These are phyloP conservation scores for Argynnis bischoffii DNA, from an alignment of 2,888 invertebrate species.

Conservation along the genomic window DNA sequence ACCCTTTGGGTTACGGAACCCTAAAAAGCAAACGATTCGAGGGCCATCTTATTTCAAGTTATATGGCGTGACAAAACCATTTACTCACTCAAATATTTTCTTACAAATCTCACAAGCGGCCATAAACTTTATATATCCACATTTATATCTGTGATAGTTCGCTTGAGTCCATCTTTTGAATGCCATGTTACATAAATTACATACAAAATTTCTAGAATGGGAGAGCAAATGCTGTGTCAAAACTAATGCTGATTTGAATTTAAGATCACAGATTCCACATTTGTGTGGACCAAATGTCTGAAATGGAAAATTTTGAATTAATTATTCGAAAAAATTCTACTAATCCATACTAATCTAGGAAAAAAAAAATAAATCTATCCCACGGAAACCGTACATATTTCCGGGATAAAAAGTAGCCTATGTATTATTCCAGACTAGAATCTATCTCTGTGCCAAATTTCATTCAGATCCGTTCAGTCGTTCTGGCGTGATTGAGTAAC, in stretches of 20 bases:
- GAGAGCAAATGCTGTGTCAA: constrained; percentile 37
- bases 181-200: constrained; percentile 26
- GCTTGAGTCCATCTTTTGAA: constrained; percentile 34
- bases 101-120: constrained; percentile 29
- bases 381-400: too few species aligned
- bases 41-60: neutral
- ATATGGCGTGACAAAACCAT: neutral
- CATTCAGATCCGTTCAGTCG: too few species aligned
- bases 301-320: neutral
- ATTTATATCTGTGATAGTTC: constrained; percentile 30
- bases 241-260: constrained; percentile 37
- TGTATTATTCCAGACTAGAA: too few species aligned
- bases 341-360: too few species aligned
- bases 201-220: constrained; percentile 37
- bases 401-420: too few species aligned
- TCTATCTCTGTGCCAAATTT: too few species aligned
- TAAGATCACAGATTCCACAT: constrained; percentile 36
- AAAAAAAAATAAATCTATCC: too few species aligned
- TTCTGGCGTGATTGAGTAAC: too few species aligned
- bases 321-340: too few species aligned
- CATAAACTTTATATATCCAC: constrained; percentile 22
- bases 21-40: neutral
- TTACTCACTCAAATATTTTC: constrained; percentile 29
- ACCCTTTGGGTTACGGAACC: too few species aligned
- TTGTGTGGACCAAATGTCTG: constrained; percentile 35